Base-by-base conservation (phyloP, 2,113 vertebrate species). In the Cochlearius cochlearius region DNA sequence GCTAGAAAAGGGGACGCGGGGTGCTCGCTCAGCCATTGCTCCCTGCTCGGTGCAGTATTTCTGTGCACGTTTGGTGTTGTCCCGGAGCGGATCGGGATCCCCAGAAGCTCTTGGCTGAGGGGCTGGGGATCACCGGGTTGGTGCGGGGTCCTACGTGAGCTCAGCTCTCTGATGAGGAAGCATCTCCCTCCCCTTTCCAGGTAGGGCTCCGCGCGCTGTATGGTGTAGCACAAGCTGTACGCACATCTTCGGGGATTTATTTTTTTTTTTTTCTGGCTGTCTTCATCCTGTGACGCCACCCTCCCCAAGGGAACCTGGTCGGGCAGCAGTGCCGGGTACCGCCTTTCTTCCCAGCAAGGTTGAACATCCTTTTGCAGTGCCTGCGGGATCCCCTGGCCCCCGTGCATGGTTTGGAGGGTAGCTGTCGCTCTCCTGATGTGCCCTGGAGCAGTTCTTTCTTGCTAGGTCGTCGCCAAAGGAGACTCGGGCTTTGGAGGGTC, bases 41-140 rank as follows among this genome's bases (percentile, higher is more conserved):
- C n/a, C 56, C 23, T 32, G 45, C 63, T 71, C 16, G 9, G 36
- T 36, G 10, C 18, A 4, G 34, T 38, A 7, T 86, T 63, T 58
- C 15, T 63, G 2, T 15, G 47, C 36, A 5, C 0, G 0, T 53
- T 67, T 1, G 1, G 1, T 2, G 2, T 45, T 67, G 26, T 72
- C 36, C 50, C 45, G 22, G 41, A 30, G 38, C 15, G 67, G n/a
- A 27, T 7, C 3, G 2, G 39, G n/a, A 64, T 34, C 23, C 9
- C 14, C 25, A 38, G 53, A 71, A 86, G 18, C 53, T 83, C 45
- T 66, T 76, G 58, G 32, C 11, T 39, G 6, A 36, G 0, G 0
- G 2, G 22, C 47, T 68, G 66, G 71, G 26, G 15, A 8, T 52
- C 15, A 12, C 29, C 4, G 7, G 18, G 26, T 85, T 75, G 60